Evolutionary conservation across 2,113 vertebrate species (phyloP), one percentile per base, ranked within the genome.

Genomic region (Candoia aspera): DNA sequence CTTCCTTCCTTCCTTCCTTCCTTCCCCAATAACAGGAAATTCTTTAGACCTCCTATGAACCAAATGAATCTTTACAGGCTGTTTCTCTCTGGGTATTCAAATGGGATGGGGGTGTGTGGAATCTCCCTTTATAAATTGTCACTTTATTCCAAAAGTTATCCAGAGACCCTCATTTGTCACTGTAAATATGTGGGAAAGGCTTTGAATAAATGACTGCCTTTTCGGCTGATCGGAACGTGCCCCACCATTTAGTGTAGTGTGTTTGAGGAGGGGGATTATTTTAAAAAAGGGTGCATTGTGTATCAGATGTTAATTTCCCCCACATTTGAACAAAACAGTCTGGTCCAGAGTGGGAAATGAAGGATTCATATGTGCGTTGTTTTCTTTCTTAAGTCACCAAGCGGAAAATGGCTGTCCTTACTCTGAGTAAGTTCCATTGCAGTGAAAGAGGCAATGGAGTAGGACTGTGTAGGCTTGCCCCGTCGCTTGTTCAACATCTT

Each of bases 111-210:
- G 53, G 49, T 11, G 33, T 0, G 1, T 5, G 21, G 49, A 8
- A 60, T 55, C 58, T 91, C 33, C 92, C 42, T 87, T 86, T 49
- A 87, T 23, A 1, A 37, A 91, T 93, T 58, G 86, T 93, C 84
- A 86, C 90, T 21, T 54, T 94, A 79, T 95, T 92, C 87, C 88
- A 87, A 33, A 57, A 1, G 73, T 90, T 93, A 92, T 92, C 94
- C 49, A 23, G 91, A 93, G 92, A 87, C 94, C 54, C 95, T 96
- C 93, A 93, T 96, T 96, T 96, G 96, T 97, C 95, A 93, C 91
- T 3, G 89, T 94, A 93, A 96, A 96, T 94, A 93, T 88, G 93
- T 95, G 96, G 93, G 73, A 1, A 12, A 87, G 94, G 91, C 92
- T 88, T 92, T 84, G 94, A 94, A 93, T 96, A 95, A 95, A 97